Conservation (phyloP, 2,113 vertebrate species). For the Chionis minor region DNA sequence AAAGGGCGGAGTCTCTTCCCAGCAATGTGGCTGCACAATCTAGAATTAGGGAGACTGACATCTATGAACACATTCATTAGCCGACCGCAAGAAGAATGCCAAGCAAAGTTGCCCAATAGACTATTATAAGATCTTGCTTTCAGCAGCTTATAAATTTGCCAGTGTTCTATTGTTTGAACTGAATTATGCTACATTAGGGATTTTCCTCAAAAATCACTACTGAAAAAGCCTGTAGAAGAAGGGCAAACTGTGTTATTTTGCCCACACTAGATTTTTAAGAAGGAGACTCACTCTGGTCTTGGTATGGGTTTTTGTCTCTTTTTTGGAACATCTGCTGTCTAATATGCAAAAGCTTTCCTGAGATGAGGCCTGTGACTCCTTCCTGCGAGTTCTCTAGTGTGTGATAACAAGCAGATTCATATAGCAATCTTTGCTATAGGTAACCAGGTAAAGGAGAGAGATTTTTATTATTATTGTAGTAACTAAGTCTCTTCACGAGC, state of each 20-base stretch:
- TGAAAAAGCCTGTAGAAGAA: background rate
- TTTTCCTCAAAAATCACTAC: background rate
- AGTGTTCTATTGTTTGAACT: background rate
- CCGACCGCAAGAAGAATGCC: background rate
- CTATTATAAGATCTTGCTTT: background rate
- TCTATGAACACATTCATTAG: background rate
- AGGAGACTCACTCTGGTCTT: background rate
- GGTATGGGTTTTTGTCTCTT: background rate
- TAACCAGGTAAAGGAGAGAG: background rate
- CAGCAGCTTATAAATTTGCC: background rate
- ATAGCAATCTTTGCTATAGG: background rate
- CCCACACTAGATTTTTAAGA: background rate
- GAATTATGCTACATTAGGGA: background rate
- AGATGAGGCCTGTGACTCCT: background rate
- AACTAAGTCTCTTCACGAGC: background rate
- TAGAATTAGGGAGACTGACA: background rate
- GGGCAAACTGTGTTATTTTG: background rate
- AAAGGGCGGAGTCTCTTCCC: background rate
- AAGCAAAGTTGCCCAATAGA: background rate
- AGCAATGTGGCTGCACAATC: fast-evolving
- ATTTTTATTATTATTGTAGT: background rate
- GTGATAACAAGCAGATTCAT: background rate
- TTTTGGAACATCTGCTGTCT: background rate
- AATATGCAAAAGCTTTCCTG: background rate
- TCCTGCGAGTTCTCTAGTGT: background rate